These are phyloP conservation scores for Engraulis encrasicolus DNA, from an alignment of 2,113 vertebrate species.

Conservation along the genomic window DNA sequence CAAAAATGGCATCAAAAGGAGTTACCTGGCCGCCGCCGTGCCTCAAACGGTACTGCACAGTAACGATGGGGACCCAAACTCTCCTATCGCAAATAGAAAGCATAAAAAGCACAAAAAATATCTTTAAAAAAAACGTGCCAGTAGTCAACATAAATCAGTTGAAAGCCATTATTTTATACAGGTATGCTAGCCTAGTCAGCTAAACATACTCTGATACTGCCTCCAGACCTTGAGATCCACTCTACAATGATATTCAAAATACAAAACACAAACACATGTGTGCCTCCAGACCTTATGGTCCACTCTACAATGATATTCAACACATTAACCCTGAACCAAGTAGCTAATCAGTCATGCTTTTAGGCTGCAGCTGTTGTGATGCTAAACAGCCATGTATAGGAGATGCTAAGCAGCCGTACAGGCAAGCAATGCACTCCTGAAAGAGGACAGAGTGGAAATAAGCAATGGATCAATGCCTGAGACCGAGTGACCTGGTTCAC, in stretches of 20 bases:
- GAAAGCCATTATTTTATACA: too few species aligned
- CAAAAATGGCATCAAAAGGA: too few species aligned
- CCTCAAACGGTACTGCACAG: too few species aligned
- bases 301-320: background rate
- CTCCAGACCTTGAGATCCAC: background rate
- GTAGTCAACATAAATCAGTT: too few species aligned
- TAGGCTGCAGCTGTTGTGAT: constrained; percentile 8
- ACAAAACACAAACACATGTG: background rate
- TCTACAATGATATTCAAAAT: constrained; percentile 8
- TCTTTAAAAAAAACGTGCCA: too few species aligned
- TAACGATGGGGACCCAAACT: too few species aligned
- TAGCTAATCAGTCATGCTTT: background rate
- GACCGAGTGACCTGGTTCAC: constrained; percentile 35
- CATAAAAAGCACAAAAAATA: too few species aligned
- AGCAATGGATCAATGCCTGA: background rate
- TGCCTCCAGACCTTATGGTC: background rate
- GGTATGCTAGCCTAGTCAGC: too few species aligned
- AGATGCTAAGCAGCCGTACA: constrained; percentile 26
- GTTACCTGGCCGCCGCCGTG: too few species aligned
- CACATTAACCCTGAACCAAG: constrained; percentile 1
- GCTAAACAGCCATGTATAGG: constrained; percentile 16
- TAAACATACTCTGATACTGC: too few species aligned
- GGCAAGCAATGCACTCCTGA: background rate
- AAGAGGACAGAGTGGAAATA: constrained; percentile 19
- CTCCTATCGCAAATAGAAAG: too few species aligned